Evolutionary conservation across 2,113 vertebrate genomes (phyloP), one percentile per base, ranked within the genome.

Genomic region (Siphamia tubifer): DNA sequence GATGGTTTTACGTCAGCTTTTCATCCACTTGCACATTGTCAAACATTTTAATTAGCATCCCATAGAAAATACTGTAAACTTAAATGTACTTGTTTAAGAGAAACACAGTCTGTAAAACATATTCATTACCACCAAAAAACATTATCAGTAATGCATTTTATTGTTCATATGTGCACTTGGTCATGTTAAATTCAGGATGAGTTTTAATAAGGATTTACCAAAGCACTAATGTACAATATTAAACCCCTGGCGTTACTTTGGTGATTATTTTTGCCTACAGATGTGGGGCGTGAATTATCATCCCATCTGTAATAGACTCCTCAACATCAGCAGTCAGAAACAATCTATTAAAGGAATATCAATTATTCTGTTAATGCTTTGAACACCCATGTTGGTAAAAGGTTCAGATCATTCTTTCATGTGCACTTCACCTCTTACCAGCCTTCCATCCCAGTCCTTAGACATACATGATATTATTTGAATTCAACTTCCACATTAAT

Each of bases 171-270:
- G 45, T 60, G n/a, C 16, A 6, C 55, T 54, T 49, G 56, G 53
- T 58, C 55, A 13, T 49, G 9, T 62, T 69, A 42, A 78, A 68
- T 63, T 7, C 20, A 72, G 71, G 73, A 56, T 68, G 48, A 48
- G 74, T 70, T 71, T 15, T 73, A 76, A 86, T 82, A 69, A 80
- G 49, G 44, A 70, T 62, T 84, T 76, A 74, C 35, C 38, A 28
- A 53, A 47, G 62, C 74, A 64, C 72, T 78, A 84, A 86, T 82
- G 63, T 56, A 36, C 47, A 58, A 20, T 74, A 74, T 75, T 72
- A 81, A 68, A 54, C 43, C 65, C 51, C 61, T 39, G 42, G 44
- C 69, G 34, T 66, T 60, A 25, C 54, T 77, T 49, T 61, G 67
- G 61, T 77, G 63, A 79, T 80, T 74, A 78, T 63, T 65, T 74